Base-by-base conservation (phyloP, 2,888 invertebrate species). In the Steinernema carpocapsae region DNA sequence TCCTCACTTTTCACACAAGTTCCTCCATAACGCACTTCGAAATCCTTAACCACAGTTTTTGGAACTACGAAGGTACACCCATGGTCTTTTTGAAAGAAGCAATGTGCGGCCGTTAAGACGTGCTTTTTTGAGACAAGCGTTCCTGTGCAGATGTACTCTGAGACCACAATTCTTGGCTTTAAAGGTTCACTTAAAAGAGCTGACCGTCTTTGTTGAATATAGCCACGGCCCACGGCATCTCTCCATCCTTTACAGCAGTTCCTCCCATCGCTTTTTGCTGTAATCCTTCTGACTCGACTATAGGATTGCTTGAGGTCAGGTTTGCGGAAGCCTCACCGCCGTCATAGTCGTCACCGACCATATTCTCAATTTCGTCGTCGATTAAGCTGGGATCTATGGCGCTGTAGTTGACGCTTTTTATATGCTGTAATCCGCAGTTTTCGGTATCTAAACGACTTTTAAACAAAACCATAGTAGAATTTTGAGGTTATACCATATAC, bases 81-180 rank as follows among this genome's bases (percentile, higher is more conserved):
- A 3, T 22, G 6, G 32, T n/a, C 32, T 4, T 37, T 29, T 17
- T 32, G 3, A 32, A 64, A 26, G 19, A 64, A 64, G 17, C 64
- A 64, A 32, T 64, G 64, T 4, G 64, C 64, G 1, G 64, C 64
- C 3, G 64, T 64, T 2, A 64, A 1, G 12, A 64, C 64, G 64
- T 64, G 64, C 19, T 64, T 64, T n/a, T 37, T 64, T 6, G 64
- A 64, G 64, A 64, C 32, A 1, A 64, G 17, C 29, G 64, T 64
- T 1, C 64, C 64, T 3, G 64, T 64, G 32, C 64, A 64, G 64
- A 26, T 24, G 26, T 64, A 64, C 7, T 32, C 64, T 64, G 64
- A 64, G 32, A 26, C 37, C 37, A 10, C 4, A 10, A 37, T 37
- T 37, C 37, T 37, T 37, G 37, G 4, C 37, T 10, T 37, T 3